Conservation (phyloP, 2,797 vertebrate species). For the Sphenodon punctatus region DNA sequence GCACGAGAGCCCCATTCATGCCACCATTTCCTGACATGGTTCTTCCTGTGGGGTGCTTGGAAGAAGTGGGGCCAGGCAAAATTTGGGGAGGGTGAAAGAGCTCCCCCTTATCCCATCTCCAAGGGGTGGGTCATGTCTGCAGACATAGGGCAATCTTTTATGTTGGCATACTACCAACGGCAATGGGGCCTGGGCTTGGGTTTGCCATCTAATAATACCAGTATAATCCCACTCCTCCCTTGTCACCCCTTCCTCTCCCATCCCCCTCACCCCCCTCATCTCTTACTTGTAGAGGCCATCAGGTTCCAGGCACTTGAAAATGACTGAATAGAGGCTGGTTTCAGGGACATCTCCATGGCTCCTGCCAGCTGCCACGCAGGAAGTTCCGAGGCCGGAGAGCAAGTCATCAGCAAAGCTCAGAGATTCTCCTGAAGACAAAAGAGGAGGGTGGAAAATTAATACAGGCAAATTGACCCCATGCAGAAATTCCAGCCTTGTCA, state of each 20-base stretch:
- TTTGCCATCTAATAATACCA: no score
- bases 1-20: no score
- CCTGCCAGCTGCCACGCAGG: conserved; percentile 91
- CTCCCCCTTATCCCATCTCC: no score
- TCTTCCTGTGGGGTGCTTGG: no score
- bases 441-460: neutral
- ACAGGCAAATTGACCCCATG: neutral
- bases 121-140: no score
- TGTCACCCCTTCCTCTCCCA: conserved; percentile 28
- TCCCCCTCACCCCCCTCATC: neutral
- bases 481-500: neutral
- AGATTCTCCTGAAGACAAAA: conserved; percentile 86
- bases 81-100: no score
- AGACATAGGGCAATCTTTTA: no score
- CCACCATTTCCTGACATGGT: no score
- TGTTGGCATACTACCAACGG: no score
- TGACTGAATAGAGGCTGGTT: conserved; percentile 89
- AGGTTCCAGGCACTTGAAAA: conserved; percentile 98
- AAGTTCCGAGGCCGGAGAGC: conserved; percentile 92
- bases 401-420: conserved; percentile 95
- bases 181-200: no score
- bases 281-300: conserved; percentile 99
- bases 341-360: conserved; percentile 87
- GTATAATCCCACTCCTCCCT: neutral
- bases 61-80: no score